Evolutionary conservation across 2,797 vertebrate species (phyloP), one percentile per base, ranked within the genome.

Genomic region (Setipinna tenuifilis): DNA sequence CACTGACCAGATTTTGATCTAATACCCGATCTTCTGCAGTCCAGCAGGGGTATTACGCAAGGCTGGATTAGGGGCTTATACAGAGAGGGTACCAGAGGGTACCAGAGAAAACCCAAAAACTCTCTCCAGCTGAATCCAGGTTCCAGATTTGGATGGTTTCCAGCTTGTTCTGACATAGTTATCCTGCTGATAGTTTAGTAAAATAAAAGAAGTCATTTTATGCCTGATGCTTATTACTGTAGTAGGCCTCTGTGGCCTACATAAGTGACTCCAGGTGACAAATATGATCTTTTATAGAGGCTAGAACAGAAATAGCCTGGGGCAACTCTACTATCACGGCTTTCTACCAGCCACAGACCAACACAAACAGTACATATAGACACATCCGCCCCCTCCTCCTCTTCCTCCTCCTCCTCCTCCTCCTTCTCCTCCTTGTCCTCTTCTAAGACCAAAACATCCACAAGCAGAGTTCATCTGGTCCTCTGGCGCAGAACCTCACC

Each of bases 21-120:
- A 75, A 75, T 54, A 75, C 68, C 68, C 41, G 16, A 75, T 75
- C 31, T 75, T 78, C 65, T 17, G 17, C 71, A 31, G 62, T 17
- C 31, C 31, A 44, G 17, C 17, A 6, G 17, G 71, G 71, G 71
- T 44, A 78, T 78, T 78, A 41, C 71, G 44, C 19, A 21, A 78
- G 21, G 71, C 71, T 21, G 16, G 71, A 41, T 78, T 78, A 78
- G 71, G 6, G 35, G 21, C 5, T 44, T 78, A 78, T 44, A 17
- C 71, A 44, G 71, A 78, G 44, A 54, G 14, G 50, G 71, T 41
- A 41, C 35, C 35, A 41, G 35, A 41, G 5, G 25, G 16, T 17
- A 41, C 7, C 2, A 21, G 17, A 41, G 11, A 68, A 68, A 25
- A 28, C 0, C 25, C 68, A 6, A 75, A 35, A 75, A 28, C 50